phyloP scores from a whole-genome alignment of 2,797 vertebrate species.

The Leptoclinus maculatus region DNA sequence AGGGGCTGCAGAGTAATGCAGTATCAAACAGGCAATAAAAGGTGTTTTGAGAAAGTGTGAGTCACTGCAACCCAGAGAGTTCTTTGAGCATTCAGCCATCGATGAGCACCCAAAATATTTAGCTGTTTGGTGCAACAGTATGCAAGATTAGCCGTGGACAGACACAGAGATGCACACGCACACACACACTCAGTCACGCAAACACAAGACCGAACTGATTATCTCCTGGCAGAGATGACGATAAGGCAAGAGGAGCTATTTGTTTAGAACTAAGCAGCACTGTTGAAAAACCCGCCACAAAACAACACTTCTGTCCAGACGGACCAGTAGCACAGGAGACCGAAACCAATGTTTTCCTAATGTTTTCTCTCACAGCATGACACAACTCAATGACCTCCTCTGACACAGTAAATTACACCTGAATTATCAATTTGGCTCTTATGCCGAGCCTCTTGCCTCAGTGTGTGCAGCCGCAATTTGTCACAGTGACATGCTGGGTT shows the following conservation, averaged over 20 bases:
- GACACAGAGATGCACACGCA: background rate
- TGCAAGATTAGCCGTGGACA: background rate
- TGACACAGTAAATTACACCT: slow-evolving; percentile 69
- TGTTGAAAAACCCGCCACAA: slow-evolving; percentile 38
- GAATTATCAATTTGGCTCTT: slow-evolving; percentile 69
- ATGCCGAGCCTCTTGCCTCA: slow-evolving; percentile 41
- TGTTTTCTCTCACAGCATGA: slow-evolving; percentile 55
- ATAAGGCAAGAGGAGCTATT: slow-evolving; percentile 22
- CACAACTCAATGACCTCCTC: slow-evolving; percentile 62
- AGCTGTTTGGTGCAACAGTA: background rate
- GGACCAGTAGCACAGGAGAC: background rate
- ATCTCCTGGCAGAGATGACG: background rate
- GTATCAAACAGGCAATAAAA: background rate
- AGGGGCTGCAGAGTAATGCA: background rate
- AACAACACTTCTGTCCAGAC: slow-evolving; percentile 38
- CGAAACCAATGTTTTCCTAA: slow-evolving; percentile 22
- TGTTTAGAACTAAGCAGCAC: slow-evolving; percentile 32
- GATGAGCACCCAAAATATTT: background rate
- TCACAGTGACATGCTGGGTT: slow-evolving; percentile 54
- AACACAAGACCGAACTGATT: background rate
- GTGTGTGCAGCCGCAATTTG: slow-evolving; percentile 57
- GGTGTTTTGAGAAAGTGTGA: background rate
- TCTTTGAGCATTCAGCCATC: background rate
- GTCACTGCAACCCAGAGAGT: background rate
- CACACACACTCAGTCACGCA: background rate